Conservation (phyloP, 2,113 vertebrate species). For the Trogon melanurus region DNA sequence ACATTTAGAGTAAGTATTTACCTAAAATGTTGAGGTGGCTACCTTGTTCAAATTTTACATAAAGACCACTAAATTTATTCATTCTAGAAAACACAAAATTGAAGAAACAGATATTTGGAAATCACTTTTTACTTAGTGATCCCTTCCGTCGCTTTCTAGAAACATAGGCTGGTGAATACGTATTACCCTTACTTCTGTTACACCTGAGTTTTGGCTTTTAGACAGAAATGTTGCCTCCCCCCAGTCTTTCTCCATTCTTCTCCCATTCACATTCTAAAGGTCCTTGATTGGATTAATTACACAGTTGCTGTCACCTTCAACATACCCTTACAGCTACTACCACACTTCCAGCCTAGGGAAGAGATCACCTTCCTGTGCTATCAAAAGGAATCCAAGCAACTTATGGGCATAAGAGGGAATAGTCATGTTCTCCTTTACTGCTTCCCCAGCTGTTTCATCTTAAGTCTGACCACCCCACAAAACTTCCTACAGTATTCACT, state of each 20-base stretch:
- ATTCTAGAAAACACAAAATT: background rate
- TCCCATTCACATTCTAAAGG: accelerated
- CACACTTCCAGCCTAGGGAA: background rate
- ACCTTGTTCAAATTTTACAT: background rate
- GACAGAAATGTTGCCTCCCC: accelerated
- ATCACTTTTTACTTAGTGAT: background rate
- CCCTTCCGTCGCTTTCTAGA: background rate
- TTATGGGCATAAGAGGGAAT: background rate
- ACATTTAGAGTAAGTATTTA: background rate
- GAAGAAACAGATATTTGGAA: background rate
- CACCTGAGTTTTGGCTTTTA: background rate
- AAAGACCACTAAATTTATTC: background rate
- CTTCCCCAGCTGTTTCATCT: background rate
- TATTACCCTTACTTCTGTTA: background rate
- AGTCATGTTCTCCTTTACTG: background rate
- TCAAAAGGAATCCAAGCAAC: background rate
- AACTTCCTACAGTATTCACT: background rate
- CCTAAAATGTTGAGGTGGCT: background rate
- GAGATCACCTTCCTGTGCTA: background rate
- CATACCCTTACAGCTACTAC: background rate
- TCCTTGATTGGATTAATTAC: background rate
- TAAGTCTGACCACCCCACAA: background rate
- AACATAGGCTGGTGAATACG: background rate
- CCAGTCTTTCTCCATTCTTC: background rate
- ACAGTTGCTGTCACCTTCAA: background rate